Base-by-base conservation (phyloP, 2,113 vertebrate genomes). In the Machaerirhynchus nigripectus region DNA sequence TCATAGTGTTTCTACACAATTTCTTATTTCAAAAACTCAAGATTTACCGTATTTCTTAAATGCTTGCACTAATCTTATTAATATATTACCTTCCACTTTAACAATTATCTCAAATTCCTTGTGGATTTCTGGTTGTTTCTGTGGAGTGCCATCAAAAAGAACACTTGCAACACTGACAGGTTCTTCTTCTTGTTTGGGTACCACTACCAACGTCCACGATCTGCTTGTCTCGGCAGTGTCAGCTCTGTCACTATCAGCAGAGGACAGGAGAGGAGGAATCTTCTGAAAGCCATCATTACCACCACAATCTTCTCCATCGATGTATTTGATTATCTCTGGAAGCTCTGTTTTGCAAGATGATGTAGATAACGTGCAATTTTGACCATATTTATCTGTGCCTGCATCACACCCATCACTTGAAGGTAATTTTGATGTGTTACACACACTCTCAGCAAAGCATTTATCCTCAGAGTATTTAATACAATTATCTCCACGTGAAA, bases 21-120 rank as follows among this genome's bases (percentile, higher is more conserved):
- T 70, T 57, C 28, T 42, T 5, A 40, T 44, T 91, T 71, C 3
- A 89, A 46, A 59, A 69, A 44, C 19, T 31, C 6, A 1, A 80
- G 3, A 57, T 73, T 64, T 86, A 61, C 15, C 1, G 0, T 30
- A 24, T 63, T 57, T 79, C 47, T 79, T 64, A 50, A 75, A 64
- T 3, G 15, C 27, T 23, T 75, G 5, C 15, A 49, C 21, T 27
- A 79, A 12, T 61, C 10, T 75, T 42, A 74, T 19, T 33, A 71
- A 75, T 0, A 44, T 39, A 8, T 88, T 84, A 96, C 97, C 93
- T 97, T 95, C 40, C 2, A 7, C 23, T 88, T 69, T 23, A 81
- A 71, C n/a, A 52, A 14, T 1, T 40, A 39, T 12, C 23, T 65
- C 47, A 14, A 37, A 8, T 22, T 93, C 44, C 23, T 56, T 27